phyloP scores from a whole-genome alignment of 2,888 invertebrate genomes.

The Sericinus montela region DNA sequence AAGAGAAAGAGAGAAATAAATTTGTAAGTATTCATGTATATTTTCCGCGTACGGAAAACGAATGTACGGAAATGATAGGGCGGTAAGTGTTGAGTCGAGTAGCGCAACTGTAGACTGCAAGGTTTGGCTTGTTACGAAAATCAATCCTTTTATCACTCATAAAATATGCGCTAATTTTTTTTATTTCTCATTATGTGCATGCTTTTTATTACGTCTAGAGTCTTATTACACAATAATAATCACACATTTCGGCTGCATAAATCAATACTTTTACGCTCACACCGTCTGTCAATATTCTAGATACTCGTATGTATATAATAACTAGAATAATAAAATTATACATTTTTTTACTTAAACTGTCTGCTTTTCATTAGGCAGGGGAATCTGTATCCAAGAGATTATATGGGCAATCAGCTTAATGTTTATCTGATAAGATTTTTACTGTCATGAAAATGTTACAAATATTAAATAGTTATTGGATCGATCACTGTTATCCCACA shows the following conservation, averaged over 20 bases:
- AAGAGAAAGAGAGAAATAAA: slow-evolving; percentile 79
- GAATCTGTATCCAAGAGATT: slow-evolving; percentile 40
- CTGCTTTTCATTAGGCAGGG: slow-evolving; percentile 6
- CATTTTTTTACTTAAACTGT: background rate
- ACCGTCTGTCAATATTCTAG: background rate
- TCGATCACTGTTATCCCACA: slow-evolving; percentile 36
- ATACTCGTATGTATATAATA: background rate
- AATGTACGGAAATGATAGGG: slow-evolving; percentile 65
- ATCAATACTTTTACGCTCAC: background rate
- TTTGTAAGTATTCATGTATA: slow-evolving; percentile 77
- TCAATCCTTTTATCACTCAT: slow-evolving; percentile 33
- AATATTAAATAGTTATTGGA: slow-evolving; percentile 43
- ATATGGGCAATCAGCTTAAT: slow-evolving; percentile 48
- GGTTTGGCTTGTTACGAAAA: slow-evolving; percentile 54
- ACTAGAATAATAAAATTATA: background rate
- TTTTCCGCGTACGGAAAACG: slow-evolving; percentile 62
- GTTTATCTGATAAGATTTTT: slow-evolving; percentile 57
- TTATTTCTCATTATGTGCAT: background rate
- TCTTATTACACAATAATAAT: background rate
- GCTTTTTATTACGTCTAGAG: background rate
- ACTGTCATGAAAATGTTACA: slow-evolving; percentile 28
- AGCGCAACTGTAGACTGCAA: slow-evolving; percentile 60
- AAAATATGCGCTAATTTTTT: slow-evolving; percentile 6
- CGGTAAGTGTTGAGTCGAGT: slow-evolving; percentile 69
- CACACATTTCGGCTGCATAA: background rate